Percentiles rank a stretch among this genome's conserved stretches.
Evolutionary conservation across 2,888 invertebrate species (phyloP).

Genomic region (Listrodromus nycthemerus): DNA sequence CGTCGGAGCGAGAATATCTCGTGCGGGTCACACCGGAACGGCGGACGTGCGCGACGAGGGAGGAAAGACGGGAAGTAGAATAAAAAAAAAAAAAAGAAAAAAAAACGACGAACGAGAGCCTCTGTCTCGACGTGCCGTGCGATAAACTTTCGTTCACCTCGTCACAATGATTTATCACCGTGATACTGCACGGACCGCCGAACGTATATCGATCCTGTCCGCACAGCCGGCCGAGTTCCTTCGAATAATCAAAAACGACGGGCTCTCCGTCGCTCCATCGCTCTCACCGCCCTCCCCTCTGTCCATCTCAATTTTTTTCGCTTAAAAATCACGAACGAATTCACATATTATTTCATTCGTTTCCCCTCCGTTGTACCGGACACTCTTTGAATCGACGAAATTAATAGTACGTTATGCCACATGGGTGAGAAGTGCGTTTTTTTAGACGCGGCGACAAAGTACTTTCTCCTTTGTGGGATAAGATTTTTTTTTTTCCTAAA

Average conservation of each 20-base stretch:
- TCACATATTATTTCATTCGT: background rate
- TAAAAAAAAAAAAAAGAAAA: background rate
- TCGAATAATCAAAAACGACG: constrained; percentile 49
- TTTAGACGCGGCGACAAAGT: no score
- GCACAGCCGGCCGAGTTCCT: constrained; percentile 32
- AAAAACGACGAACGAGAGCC: constrained; percentile 4
- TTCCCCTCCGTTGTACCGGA: background rate
- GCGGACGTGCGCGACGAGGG: background rate
- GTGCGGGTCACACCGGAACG: constrained; percentile 13
- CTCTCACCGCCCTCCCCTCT: background rate
- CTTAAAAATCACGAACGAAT: background rate
- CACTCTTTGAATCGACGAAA: no score
- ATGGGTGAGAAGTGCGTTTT: no score
- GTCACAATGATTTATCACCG: constrained; percentile 62
- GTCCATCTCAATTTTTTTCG: constrained; percentile 9
- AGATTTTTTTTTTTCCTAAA: no score
- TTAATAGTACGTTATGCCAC: no score
- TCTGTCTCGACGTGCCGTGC: constrained; percentile 55
- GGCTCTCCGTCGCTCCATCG: constrained; percentile 14
- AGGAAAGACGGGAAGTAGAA: background rate
- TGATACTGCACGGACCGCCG: constrained; percentile 50
- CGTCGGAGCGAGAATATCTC: constrained; percentile 4
- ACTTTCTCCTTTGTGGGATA: no score
- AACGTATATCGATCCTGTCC: constrained; percentile 39
- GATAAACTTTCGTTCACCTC: constrained; percentile 62